Conservation (phyloP, 2,888 invertebrate genomes). For the Asteroscopus sphinx region DNA sequence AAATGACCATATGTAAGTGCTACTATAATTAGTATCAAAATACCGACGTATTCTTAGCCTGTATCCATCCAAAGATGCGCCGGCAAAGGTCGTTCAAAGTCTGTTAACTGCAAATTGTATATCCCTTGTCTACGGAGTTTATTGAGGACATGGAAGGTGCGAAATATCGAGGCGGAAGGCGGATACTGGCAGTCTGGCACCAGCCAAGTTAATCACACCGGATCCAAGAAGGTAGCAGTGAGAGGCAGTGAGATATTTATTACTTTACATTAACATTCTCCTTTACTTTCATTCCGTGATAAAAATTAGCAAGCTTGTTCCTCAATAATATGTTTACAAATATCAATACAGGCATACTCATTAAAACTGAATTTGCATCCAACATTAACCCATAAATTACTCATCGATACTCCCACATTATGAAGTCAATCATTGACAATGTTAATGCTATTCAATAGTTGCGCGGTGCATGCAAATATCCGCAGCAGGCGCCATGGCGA, state of each 20-base stretch:
- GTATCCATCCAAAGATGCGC: slow-evolving; percentile 25
- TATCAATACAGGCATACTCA: slow-evolving; percentile 38
- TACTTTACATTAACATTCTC: slow-evolving; percentile 31
- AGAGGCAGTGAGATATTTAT: slow-evolving; percentile 36
- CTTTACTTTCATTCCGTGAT: slow-evolving; percentile 34
- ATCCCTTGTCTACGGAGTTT: neutral
- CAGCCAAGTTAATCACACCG: slow-evolving; percentile 40
- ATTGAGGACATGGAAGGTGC: neutral
- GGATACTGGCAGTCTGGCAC: slow-evolving; percentile 21
- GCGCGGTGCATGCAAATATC: slow-evolving; percentile 62
- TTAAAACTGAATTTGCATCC: slow-evolving; percentile 47
- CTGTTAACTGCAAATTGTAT: slow-evolving; percentile 9
- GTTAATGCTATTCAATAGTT: slow-evolving; percentile 57
- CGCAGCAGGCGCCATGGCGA: slow-evolving; percentile 62
- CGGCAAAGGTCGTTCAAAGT: slow-evolving; percentile 33
- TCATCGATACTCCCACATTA: slow-evolving; percentile 56
- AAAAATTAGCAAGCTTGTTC: slow-evolving; percentile 34
- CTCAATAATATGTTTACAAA: slow-evolving; percentile 40
- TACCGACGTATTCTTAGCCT: slow-evolving; percentile 35
- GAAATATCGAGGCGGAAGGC: slow-evolving; percentile 9
- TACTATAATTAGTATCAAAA: slow-evolving; percentile 38
- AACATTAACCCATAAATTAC: slow-evolving; percentile 47
- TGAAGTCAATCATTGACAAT: slow-evolving; percentile 58
- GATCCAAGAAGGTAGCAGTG: slow-evolving; percentile 32
- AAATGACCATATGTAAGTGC: slow-evolving; percentile 15